phyloP scores from a whole-genome alignment of 1,140 invertebrate genomes.

The Oscheius sp. region DNA sequence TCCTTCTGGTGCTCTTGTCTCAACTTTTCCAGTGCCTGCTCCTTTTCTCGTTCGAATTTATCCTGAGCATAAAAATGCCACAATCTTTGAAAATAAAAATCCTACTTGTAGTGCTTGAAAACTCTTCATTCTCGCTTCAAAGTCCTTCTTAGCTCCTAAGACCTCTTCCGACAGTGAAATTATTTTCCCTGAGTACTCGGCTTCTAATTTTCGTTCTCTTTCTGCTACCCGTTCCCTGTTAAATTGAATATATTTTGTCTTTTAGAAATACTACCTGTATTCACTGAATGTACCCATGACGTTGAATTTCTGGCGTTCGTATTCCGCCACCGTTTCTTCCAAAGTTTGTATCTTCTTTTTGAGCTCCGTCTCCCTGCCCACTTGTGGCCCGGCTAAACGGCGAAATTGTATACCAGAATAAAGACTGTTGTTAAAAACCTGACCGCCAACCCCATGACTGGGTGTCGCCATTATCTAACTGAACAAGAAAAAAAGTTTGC shows the following conservation, averaged over 20 bases:
- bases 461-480: too few relatives aligned
- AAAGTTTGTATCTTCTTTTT: conserved; percentile 55
- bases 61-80: conserved; percentile 47
- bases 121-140: conserved; percentile 58
- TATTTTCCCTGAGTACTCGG: conserved; percentile 59
- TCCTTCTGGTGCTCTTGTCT: conserved; percentile 60
- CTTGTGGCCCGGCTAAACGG: conserved; percentile 1
- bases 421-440: conserved; percentile 9
- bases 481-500: too few relatives aligned
- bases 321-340: conserved; percentile 60
- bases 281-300: conserved; percentile 60
- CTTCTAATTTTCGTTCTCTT: conserved; percentile 56
- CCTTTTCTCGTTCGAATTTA: conserved; percentile 59
- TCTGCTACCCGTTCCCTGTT: conserved; percentile 55
- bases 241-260: neutral
- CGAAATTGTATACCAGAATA: neutral
- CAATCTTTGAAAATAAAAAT: neutral
- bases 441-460: too few relatives aligned
- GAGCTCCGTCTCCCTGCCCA: conserved; percentile 52
- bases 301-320: conserved; percentile 58
- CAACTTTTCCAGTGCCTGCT: conserved; percentile 58
- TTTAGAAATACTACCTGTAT: conserved; percentile 38
- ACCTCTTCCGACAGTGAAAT: conserved; percentile 60
- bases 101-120: conserved; percentile 57
- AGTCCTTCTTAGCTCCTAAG: conserved; percentile 58